Evolutionary conservation across 2,888 invertebrate genomes (phyloP).

Genomic region (Nasonia oneida): DNA sequence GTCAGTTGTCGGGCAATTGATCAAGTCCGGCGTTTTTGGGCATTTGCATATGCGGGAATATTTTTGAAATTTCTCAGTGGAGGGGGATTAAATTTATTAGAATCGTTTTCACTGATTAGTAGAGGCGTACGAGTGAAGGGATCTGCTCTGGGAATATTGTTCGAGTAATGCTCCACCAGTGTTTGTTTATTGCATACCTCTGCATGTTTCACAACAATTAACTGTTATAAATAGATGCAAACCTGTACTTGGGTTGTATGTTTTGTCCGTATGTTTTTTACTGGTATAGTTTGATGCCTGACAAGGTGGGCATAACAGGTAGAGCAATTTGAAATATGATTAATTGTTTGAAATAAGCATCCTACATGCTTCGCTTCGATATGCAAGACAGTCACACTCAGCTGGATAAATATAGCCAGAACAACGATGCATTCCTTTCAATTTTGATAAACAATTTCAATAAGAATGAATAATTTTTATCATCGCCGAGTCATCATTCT

Average conservation of each 20-base stretch:
- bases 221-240: slow-evolving; percentile 17
- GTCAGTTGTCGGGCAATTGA: slow-evolving; percentile 9
- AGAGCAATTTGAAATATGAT: background rate
- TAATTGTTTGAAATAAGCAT: slow-evolving; percentile 1
- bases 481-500: background rate
- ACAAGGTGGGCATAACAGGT: background rate
- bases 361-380: background rate
- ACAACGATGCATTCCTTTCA: background rate
- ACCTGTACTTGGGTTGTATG: background rate
- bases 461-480: background rate
- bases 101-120: background rate
- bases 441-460: background rate
- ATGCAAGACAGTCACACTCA: background rate
- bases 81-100: background rate
- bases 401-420: background rate
- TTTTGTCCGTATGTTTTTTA: background rate
- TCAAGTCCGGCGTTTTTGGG: background rate
- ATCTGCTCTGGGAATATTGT: background rate
- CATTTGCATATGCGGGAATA: background rate
- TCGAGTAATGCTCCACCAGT: background rate
- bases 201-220: background rate
- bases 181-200: slow-evolving; percentile 8
- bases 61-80: background rate
- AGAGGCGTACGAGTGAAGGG: background rate
- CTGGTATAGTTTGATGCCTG: background rate